phyloP scores from a whole-genome alignment of 1,140 invertebrate species.

The Bombus balteatus region DNA sequence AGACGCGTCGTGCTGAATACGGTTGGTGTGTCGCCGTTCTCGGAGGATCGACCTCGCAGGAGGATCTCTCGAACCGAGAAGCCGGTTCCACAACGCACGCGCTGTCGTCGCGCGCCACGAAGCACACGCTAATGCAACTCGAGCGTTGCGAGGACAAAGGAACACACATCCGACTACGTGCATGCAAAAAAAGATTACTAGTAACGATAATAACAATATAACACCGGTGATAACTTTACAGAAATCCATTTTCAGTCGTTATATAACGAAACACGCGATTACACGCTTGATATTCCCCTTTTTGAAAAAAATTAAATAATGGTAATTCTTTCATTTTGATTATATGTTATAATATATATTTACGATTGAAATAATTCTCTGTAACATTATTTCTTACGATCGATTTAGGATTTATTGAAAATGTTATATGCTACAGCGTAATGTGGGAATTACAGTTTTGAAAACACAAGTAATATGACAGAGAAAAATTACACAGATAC shows the following conservation, averaged over 20 bases:
- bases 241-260: not conserved
- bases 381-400: not conserved
- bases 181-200: constrained; percentile 20
- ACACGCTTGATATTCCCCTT: not conserved
- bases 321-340: not conserved
- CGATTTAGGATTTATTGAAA: not conserved
- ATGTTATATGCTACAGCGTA: not conserved
- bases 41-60: constrained; percentile 46
- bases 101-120: constrained; percentile 62
- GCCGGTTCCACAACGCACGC: constrained; percentile 64
- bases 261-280: not conserved
- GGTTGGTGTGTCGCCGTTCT: constrained; percentile 20
- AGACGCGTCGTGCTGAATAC: constrained; percentile 8
- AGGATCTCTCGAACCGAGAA: constrained; percentile 47
- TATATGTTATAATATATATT: not conserved
- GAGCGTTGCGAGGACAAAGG: constrained; percentile 69
- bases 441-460: too few relatives aligned
- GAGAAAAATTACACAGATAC: not conserved
- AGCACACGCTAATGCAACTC: constrained; percentile 64
- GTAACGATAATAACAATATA: constrained; percentile 40
- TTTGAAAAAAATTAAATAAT: not conserved
- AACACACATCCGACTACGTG: constrained; percentile 35
- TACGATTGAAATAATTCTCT: not conserved
- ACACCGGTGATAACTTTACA: constrained; percentile 27
- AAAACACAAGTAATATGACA: too few relatives aligned